Evolutionary conservation across 2,113 vertebrate genomes (phyloP).

Genomic region (Sinosuthora webbiana): DNA sequence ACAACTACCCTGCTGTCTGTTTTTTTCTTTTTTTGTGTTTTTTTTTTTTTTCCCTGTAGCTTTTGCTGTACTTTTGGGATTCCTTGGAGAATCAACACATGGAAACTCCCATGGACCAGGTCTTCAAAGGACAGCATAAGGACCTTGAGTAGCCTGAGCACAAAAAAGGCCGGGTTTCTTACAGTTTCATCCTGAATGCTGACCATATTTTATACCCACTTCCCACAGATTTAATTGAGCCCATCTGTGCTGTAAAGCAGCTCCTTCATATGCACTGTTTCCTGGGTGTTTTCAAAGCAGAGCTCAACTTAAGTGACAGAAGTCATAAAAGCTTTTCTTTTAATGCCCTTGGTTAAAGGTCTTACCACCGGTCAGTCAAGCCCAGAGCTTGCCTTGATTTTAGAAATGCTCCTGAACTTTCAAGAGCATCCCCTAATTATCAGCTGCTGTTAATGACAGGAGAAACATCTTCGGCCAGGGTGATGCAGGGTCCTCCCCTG

Average conservation of each 20-base stretch:
- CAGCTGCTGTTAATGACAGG: background rate
- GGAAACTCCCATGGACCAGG: background rate
- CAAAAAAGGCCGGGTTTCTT: background rate
- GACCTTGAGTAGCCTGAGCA: background rate
- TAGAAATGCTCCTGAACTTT: background rate
- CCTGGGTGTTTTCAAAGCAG: background rate
- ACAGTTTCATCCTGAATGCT: background rate
- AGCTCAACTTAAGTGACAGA: background rate
- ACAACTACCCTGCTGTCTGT: background rate
- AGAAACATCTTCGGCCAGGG: background rate
- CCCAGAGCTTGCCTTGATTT: background rate
- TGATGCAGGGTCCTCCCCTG: background rate
- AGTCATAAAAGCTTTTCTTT: background rate
- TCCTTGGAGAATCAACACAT: background rate
- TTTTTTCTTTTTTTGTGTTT: background rate
- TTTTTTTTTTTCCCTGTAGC: background rate
- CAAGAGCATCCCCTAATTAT: background rate
- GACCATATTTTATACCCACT: background rate
- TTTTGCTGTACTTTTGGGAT: background rate
- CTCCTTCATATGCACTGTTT: background rate
- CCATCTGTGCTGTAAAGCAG: background rate
- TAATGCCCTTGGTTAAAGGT: background rate
- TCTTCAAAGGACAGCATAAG: background rate
- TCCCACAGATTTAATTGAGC: background rate
- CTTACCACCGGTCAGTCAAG: background rate